A percentile compares a stretch with the other conserved stretches of the same genome.
Conservation (phyloP, 53 echinoderm and acorn worm species). For the Paelopatides confundens region DNA sequence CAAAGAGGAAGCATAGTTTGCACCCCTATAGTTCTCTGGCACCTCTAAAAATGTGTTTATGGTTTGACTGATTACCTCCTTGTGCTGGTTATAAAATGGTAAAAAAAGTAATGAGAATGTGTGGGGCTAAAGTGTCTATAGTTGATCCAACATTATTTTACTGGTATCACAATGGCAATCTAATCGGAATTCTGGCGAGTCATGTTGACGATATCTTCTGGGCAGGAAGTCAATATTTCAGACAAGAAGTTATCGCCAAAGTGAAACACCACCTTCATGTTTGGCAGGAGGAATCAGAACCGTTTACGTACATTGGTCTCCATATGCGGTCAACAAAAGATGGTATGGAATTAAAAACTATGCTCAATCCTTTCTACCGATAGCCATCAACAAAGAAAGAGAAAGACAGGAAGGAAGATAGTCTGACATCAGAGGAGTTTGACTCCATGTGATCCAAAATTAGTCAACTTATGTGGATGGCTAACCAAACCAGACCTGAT, state of each 20-base stretch:
- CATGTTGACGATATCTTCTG: background rate
- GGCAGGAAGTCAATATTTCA: background rate
- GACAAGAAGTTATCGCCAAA: background rate
- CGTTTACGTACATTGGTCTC: conserved; percentile 17
- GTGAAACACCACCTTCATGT: background rate
- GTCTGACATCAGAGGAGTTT: background rate
- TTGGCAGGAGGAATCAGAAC: background rate
- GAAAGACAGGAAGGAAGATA: background rate
- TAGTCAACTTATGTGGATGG: conserved; percentile 16
- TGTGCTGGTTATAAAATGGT: background rate
- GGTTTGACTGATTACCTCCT: conserved; percentile 2
- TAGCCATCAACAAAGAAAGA: background rate
- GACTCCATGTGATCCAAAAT: background rate
- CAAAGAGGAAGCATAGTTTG: too few species aligned
- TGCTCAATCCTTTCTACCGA: background rate
- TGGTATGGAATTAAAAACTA: conserved; percentile 4
- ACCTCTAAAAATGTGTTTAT: conserved; percentile 29
- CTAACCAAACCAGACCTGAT: conserved; percentile 21
- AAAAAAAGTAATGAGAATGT: background rate
- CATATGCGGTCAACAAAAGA: background rate
- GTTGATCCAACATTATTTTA: background rate
- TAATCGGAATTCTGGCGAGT: background rate
- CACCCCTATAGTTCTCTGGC: too few species aligned
- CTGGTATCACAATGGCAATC: background rate
- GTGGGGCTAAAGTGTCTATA: background rate